A percentile compares a stretch with the other conserved stretches of the same genome.
Evolutionary conservation across 2,797 vertebrate species (phyloP).

Genomic region (Siniperca undulata): DNA sequence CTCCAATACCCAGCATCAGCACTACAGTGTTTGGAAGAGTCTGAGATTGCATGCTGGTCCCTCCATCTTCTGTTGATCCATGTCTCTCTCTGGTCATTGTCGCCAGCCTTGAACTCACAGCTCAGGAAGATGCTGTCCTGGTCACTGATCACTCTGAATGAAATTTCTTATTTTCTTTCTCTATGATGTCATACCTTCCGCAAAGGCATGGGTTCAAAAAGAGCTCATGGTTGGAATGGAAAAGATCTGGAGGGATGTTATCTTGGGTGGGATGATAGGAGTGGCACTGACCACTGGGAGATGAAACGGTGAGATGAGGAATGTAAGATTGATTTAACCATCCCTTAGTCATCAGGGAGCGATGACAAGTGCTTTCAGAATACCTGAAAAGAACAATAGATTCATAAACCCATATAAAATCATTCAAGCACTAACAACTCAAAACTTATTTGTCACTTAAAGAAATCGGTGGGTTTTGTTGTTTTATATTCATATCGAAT

Average conservation of each 20-base stretch:
- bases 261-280: conserved; percentile 58
- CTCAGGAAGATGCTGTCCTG: conserved; percentile 13
- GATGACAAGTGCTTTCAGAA: conserved; percentile 5
- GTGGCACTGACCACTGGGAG: conserved; percentile 44
- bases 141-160: conserved; percentile 28
- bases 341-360: conserved; percentile 14
- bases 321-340: conserved; percentile 38
- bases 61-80: conserved; percentile 22
- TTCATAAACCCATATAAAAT: background rate
- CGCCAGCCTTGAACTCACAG: conserved; percentile 10
- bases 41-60: conserved; percentile 7
- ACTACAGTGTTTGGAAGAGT: conserved; percentile 17
- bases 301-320: conserved; percentile 48
- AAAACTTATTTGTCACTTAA: background rate
- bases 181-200: conserved; percentile 52
- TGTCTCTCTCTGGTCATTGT: conserved; percentile 3
- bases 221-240: conserved; percentile 63
- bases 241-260: conserved; percentile 56
- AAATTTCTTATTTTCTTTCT: conserved; percentile 25
- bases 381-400: conserved; percentile 8
- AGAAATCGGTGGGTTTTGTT: conserved; percentile 8
- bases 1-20: background rate
- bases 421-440: background rate
- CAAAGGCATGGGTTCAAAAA: conserved; percentile 66
- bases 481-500: conserved; percentile 2